phyloP scores from a whole-genome alignment of 2,888 invertebrate species.

The Neelides folsomi region DNA sequence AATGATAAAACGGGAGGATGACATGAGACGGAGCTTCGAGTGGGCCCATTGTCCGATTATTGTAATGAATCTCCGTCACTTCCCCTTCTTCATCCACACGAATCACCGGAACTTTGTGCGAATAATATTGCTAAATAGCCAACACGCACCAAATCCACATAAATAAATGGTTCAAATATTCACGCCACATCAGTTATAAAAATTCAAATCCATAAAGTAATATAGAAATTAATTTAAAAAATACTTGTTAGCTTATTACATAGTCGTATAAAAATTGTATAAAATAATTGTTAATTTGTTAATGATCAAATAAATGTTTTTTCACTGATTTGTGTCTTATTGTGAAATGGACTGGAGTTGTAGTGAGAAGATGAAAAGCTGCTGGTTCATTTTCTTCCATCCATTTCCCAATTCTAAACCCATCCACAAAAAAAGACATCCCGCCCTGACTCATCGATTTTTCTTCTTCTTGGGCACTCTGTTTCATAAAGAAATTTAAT shows the following conservation, averaged over 20 bases:
- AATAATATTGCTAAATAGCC: constrained; percentile 34
- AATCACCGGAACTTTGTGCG: constrained; percentile 35
- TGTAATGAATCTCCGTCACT: constrained; percentile 36
- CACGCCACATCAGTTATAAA: too few relatives aligned
- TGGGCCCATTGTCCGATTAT: constrained; percentile 37
- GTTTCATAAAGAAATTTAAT: too few relatives aligned
- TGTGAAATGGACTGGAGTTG: constrained; percentile 35
- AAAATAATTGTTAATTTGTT: too few relatives aligned
- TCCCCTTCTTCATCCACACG: constrained; percentile 34
- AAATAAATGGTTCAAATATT: too few relatives aligned
- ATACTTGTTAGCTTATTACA: too few relatives aligned
- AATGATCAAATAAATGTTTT: too few relatives aligned
- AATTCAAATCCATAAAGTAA: too few relatives aligned
- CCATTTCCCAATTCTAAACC: constrained; percentile 36
- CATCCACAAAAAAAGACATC: constrained; percentile 37
- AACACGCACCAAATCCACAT: too few relatives aligned
- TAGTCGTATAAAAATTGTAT: too few relatives aligned
- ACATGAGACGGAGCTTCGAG: constrained; percentile 36
- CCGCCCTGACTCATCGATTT: constrained; percentile 34
- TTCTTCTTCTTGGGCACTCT: constrained; percentile 27
- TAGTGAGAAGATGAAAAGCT: constrained; percentile 36
- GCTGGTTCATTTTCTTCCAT: constrained; percentile 36
- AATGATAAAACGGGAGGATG: constrained; percentile 36
- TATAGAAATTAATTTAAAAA: too few relatives aligned
- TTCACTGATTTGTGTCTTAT: constrained; percentile 32